Percentiles rank a stretch among this genome's conserved stretches.
Conservation (phyloP, 2,888 invertebrate species). For the Spilarctia lutea region DNA sequence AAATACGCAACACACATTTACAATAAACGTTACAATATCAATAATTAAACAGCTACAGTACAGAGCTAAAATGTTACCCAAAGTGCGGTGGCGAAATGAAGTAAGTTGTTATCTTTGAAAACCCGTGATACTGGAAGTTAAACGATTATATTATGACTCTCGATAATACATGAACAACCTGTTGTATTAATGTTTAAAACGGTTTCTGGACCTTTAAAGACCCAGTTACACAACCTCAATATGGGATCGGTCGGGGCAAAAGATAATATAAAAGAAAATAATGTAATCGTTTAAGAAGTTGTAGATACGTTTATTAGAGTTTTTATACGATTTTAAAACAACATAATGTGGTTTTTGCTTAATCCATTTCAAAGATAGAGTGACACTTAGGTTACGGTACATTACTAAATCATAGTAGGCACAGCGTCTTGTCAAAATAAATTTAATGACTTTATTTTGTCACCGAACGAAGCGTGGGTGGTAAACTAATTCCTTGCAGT, state of each 20-base stretch:
- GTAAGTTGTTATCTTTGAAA: constrained; percentile 53
- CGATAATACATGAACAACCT: constrained; percentile 48
- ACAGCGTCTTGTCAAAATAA: constrained; percentile 66
- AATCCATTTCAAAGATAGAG: constrained; percentile 23
- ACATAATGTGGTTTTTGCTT: not conserved
- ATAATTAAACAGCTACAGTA: too few species aligned
- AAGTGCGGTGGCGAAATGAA: constrained; percentile 40
- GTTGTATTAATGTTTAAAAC: constrained; percentile 41
- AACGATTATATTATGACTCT: constrained; percentile 60
- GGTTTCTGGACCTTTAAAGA: constrained; percentile 25
- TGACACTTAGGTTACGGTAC: constrained; percentile 55
- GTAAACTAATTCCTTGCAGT: constrained; percentile 61
- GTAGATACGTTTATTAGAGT: not conserved
- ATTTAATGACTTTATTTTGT: constrained; percentile 68
- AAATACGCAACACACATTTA: not conserved
- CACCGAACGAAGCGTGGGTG: constrained; percentile 72
- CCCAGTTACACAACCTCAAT: constrained; percentile 40
- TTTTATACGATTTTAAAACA: not conserved
- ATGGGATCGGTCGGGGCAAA: constrained; percentile 11
- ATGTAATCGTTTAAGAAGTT: not conserved
- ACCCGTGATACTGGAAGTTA: constrained; percentile 53
- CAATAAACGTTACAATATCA: constrained; percentile 15
- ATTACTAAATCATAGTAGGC: constrained; percentile 66
- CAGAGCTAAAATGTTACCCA: constrained; percentile 30
- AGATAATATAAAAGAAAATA: not conserved